Base-by-base conservation (phyloP, 2,888 invertebrate genomes). In the Fragum whitleyi region DNA sequence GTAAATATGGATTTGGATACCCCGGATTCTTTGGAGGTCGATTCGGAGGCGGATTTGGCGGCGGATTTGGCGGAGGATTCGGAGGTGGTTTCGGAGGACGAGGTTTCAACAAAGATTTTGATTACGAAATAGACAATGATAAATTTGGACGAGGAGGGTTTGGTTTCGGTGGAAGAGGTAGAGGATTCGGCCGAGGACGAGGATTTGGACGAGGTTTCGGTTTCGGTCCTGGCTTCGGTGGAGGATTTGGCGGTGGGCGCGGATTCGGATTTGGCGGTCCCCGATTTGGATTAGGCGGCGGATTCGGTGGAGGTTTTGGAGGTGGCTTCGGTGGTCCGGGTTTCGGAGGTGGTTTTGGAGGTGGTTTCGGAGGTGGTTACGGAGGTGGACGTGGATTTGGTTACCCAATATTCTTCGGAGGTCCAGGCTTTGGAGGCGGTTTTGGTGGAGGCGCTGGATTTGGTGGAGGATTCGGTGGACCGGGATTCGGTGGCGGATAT, bases 31-130 rank as follows among this genome's bases (percentile, higher is more conserved):
- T 36, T 36, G 32, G 32, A 36, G 32, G 61, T n/a, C 32, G 61
- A 32, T 32, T 61, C 21, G 61, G 61, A 19, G 61, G 61, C 32
- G 61, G 61, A 14, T 26, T 29, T n/a, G 61, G 61, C 11, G n/a
- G 26, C n/a, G 61, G 57, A 26, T 57, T 2, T 57, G 26, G 57
- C 26, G 26, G 26, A 0, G 26, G 57, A 14, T 23, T 28, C n/a
- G 21, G 53, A 53, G 7, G 16, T 19, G 11, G 16, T 9, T 53
- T 53, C 53, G 53, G 47, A 16, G 19, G 47, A 47, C 19, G n/a
- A 19, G 16, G 16, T 47, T 47, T n/a, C 47, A n/a, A 47, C 16
- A 1, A 1, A 16, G 47, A 47, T 47, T n/a, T n/a, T n/a, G n/a
- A n/a, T n/a, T n/a, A n/a, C n/a, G n/a, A n/a, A n/a, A n/a, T n/a